Conservation (phyloP, 1,140 invertebrate genomes). For the Temnothorax longispinosus region DNA sequence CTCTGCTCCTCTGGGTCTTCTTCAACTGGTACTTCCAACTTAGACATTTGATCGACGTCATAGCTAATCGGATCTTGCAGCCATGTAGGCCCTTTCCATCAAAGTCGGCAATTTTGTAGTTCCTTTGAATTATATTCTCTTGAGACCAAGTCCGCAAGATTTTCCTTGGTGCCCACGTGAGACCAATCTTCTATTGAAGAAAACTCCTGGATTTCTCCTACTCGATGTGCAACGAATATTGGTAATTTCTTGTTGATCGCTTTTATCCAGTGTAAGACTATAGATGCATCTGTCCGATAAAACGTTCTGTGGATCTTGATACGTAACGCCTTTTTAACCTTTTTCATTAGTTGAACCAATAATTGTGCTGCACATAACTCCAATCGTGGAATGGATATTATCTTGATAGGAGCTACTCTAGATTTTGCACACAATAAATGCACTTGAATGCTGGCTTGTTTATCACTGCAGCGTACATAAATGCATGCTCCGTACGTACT, state of each 20-base stretch:
- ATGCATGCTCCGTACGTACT: conserved; percentile 79
- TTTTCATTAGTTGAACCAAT: conserved; percentile 35
- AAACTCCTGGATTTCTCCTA: neutral
- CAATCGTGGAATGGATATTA: conserved; percentile 73
- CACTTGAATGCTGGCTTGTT: conserved; percentile 24
- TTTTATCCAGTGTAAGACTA: neutral
- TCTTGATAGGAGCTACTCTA: conserved; percentile 77
- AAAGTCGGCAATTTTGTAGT: neutral
- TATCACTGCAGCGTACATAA: no score
- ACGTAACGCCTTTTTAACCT: neutral
- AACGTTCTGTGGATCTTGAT: neutral
- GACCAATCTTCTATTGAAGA: neutral
- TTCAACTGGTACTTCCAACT: neutral
- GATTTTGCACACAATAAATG: conserved; percentile 80
- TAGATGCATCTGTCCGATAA: neutral
- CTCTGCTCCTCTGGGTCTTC: neutral
- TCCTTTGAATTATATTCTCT: neutral
- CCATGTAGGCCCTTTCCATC: neutral
- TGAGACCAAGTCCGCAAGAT: neutral
- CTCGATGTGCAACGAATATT: neutral
- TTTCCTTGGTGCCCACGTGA: neutral
- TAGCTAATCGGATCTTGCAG: neutral
- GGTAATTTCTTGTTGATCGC: neutral
- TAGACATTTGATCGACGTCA: neutral
- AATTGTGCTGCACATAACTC: conserved; percentile 78